Percentiles rank a stretch among this genome's conserved stretches.
These are phyloP conservation scores for Aythya baeri DNA, from an alignment of 2,113 vertebrate species.

Conservation along the genomic window DNA sequence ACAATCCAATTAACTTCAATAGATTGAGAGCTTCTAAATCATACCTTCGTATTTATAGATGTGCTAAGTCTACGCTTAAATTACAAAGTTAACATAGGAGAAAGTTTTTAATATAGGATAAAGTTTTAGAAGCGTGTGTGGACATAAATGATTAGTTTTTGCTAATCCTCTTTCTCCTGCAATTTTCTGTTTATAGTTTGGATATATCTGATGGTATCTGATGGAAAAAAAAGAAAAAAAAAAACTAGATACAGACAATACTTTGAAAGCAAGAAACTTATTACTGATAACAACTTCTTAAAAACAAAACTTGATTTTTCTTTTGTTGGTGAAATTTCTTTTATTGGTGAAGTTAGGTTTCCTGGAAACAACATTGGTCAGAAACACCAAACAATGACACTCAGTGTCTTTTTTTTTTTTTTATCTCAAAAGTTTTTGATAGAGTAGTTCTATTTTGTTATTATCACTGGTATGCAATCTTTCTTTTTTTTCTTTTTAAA, in stretches of 20 bases:
- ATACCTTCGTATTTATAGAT: background rate
- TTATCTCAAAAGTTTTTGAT: background rate
- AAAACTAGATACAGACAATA: background rate
- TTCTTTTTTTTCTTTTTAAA: background rate
- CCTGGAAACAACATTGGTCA: background rate
- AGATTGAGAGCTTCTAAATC: conserved; percentile 20
- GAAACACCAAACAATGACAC: background rate
- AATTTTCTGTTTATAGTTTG: background rate
- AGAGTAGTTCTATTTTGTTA: background rate
- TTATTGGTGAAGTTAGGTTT: background rate
- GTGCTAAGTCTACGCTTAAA: background rate
- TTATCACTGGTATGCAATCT: background rate
- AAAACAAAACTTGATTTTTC: background rate
- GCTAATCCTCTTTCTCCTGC: background rate
- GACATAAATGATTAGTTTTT: background rate
- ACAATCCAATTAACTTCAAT: conserved; percentile 22
- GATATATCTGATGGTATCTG: background rate
- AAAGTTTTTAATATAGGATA: background rate
- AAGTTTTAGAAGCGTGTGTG: background rate
- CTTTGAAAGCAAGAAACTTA: background rate
- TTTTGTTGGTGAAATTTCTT: background rate
- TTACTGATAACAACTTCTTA: background rate
- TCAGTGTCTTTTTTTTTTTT: background rate
- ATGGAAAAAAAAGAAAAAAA: too few relatives aligned
- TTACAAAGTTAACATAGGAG: background rate